Conservation (phyloP, 2,888 invertebrate species). For the Lasius fuliginosus region DNA sequence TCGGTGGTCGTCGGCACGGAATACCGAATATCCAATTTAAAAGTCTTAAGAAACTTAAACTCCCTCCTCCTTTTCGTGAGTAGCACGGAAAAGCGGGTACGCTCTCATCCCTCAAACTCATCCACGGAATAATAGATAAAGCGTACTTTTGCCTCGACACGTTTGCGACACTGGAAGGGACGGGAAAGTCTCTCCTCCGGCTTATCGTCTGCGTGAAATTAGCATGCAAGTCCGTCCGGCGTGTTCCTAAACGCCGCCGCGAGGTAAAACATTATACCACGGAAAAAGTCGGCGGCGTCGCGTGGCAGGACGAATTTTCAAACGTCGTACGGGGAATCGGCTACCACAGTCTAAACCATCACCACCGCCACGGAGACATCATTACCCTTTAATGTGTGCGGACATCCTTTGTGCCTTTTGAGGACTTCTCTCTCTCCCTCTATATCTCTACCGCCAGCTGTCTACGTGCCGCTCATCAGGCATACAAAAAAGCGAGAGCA, state of each 20-base stretch:
- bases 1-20: conserved; percentile 42
- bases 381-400: conserved; percentile 84
- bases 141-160: conserved; percentile 49
- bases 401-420: conserved; percentile 82
- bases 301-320: conserved; percentile 75
- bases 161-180: conserved; percentile 45
- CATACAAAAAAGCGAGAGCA: conserved; percentile 79
- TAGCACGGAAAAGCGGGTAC: conserved; percentile 17
- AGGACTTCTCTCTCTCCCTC: conserved; percentile 53
- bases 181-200: conserved; percentile 51
- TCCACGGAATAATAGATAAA: conserved; percentile 62
- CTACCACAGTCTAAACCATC: conserved; percentile 64
- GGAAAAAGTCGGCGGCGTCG: conserved; percentile 66
- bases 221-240: conserved; percentile 68
- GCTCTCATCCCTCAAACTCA: conserved; percentile 66
- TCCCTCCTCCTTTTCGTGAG: conserved; percentile 20
- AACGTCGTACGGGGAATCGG: conserved; percentile 67
- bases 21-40: conserved; percentile 57
- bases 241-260: conserved; percentile 62
- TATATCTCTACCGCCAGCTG: conserved; percentile 32
- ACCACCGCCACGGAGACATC: conserved; percentile 76
- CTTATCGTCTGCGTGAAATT: conserved; percentile 65
- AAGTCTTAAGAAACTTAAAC: conserved; percentile 54
- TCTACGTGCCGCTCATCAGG: conserved; percentile 63
- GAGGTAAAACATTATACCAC: conserved; percentile 68